Percentiles rank a stretch among this genome's conserved stretches.
phyloP scores from a whole-genome alignment of 2,888 invertebrate genomes.

The Atrina japonica region DNA sequence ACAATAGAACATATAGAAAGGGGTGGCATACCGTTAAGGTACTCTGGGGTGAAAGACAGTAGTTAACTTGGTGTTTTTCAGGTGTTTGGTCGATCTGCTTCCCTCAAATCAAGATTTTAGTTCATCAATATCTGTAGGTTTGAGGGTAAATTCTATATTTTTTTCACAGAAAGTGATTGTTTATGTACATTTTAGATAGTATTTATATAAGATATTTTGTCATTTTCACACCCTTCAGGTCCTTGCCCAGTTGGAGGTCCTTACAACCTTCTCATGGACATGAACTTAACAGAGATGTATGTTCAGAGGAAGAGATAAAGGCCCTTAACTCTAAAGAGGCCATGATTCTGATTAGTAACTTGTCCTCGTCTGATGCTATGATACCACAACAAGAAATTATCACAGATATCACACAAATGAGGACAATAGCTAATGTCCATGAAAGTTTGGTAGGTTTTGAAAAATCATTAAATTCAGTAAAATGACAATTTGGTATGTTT shows the following conservation, averaged over 20 bases:
- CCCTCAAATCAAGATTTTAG: no score
- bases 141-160: no score
- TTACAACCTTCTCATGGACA: conserved; percentile 76
- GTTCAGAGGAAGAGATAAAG: conserved; percentile 90
- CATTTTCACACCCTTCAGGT: no score
- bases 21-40: no score
- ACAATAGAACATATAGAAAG: no score
- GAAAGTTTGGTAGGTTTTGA: conserved; percentile 89
- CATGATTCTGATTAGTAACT: conserved; percentile 94
- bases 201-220: no score
- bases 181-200: no score
- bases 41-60: no score
- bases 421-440: conserved; percentile 92
- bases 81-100: no score
- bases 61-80: no score
- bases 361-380: conserved; percentile 89
- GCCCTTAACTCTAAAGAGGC: conserved; percentile 93
- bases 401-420: conserved; percentile 90
- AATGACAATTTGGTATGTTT: not conserved
- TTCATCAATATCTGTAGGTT: no score
- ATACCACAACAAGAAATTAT: conserved; percentile 92
- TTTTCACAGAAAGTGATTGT: no score
- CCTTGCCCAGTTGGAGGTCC: conserved; percentile 86
- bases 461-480: not conserved
- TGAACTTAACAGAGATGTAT: conserved; percentile 78